Evolutionary conservation across 1,140 invertebrate genomes (phyloP).

Genomic region (Brachionus manjavacas): DNA sequence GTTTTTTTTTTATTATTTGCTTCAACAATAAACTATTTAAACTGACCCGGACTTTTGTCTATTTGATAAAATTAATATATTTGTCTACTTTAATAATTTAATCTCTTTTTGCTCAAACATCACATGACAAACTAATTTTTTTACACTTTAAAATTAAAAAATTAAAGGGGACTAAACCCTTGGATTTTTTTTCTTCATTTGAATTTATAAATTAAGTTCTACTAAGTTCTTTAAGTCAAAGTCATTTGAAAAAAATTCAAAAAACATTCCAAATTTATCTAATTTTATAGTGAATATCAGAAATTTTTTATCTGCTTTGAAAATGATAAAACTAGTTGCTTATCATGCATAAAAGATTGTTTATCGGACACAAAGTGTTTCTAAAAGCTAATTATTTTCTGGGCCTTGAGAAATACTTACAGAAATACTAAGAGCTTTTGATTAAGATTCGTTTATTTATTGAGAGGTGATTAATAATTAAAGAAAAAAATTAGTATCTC

Average conservation of each 20-base stretch:
- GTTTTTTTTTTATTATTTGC: neutral
- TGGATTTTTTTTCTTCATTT: no score
- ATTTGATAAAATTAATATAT: neutral
- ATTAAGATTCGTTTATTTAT: neutral
- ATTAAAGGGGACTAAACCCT: no score
- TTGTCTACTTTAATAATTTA: neutral
- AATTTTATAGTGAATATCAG: no score
- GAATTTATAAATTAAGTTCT: no score
- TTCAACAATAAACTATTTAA: neutral
- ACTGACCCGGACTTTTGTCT: neutral
- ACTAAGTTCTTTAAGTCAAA: no score
- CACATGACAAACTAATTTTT: neutral
- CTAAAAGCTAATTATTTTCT: neutral
- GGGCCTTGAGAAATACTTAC: neutral
- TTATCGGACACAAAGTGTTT: neutral
- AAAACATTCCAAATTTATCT: no score
- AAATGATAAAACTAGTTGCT: neutral
- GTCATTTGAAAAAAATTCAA: no score
- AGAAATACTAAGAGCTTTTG: neutral
- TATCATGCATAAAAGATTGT: neutral
- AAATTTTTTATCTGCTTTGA: no score
- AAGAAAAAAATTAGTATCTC: neutral
- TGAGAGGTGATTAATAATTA: neutral
- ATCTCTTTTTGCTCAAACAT: neutral
- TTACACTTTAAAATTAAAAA: no score